Conservation (phyloP, 2,888 invertebrate species). For the Acrocera orbiculus region DNA sequence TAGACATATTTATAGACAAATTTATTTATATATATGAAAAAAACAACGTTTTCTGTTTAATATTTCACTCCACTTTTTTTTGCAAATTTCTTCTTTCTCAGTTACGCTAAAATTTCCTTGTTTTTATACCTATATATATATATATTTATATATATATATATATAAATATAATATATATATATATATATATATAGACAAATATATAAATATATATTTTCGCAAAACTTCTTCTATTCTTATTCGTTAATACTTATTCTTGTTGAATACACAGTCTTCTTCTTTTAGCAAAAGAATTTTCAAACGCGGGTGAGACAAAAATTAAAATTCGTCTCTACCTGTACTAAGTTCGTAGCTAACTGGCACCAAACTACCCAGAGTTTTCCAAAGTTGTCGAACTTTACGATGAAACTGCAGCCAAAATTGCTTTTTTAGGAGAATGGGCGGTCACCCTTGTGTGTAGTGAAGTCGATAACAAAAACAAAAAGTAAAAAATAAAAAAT, state of each 20-base stretch:
- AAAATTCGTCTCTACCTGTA: constrained; percentile 34
- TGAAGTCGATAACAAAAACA: too few relatives aligned
- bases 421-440: constrained; percentile 15
- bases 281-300: constrained; percentile 11
- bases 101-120: too few relatives aligned
- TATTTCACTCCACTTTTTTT: too few relatives aligned
- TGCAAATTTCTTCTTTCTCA: too few relatives aligned
- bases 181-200: not conserved
- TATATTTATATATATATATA: constrained; percentile 2
- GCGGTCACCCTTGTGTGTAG: too few relatives aligned
- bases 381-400: constrained; percentile 33
- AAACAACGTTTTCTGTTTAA: too few relatives aligned
- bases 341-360: constrained; percentile 35
- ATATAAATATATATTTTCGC: not conserved
- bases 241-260: constrained; percentile 11
- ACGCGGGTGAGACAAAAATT: constrained; percentile 25
- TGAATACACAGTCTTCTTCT: constrained; percentile 8
- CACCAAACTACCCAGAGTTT: constrained; percentile 30
- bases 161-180: constrained; percentile 2
- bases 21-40: too few relatives aligned
- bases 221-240: constrained; percentile 8
- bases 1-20: too few relatives aligned
- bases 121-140: not conserved
- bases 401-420: constrained; percentile 27
- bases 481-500: too few relatives aligned